Percentiles rank a stretch among this genome's conserved stretches.
phyloP scores from a whole-genome alignment of 2,797 vertebrate species.

The Cryptoblepharus egeriae region DNA sequence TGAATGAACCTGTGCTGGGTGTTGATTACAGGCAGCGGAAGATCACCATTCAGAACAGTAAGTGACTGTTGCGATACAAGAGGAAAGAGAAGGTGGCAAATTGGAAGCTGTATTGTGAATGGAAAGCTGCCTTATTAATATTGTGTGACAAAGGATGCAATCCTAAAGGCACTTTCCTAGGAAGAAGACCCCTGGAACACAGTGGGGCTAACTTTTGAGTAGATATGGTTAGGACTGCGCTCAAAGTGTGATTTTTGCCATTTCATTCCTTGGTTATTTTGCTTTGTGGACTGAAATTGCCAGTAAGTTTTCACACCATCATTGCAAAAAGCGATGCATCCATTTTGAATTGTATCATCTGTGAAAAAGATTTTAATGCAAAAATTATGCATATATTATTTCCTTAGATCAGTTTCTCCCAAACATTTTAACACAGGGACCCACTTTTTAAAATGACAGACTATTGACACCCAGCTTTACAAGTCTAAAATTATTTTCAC shows the following conservation, averaged over 20 bases:
- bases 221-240: too few species aligned
- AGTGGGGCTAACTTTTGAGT: too few species aligned
- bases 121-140: neutral
- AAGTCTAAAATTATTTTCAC: too few species aligned
- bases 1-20: constrained; percentile 84
- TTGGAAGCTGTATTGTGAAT: neutral
- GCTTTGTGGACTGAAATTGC: neutral
- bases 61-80: constrained; percentile 58
- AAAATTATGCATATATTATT: neutral
- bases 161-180: too few species aligned
- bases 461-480: too few species aligned
- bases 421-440: too few species aligned
- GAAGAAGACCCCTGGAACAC: too few species aligned
- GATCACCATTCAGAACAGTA: constrained; percentile 92
- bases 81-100: neutral
- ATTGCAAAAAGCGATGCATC: neutral
- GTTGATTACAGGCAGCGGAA: constrained; percentile 88
- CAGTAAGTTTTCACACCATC: neutral
- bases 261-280: neutral
- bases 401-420: too few species aligned
- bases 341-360: neutral
- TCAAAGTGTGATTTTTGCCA: neutral
- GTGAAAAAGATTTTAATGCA: neutral
- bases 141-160: neutral
- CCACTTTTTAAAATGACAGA: too few species aligned